Evolutionary conservation across 2,888 invertebrate species (phyloP).

Genomic region (Chrysolina haemoptera): DNA sequence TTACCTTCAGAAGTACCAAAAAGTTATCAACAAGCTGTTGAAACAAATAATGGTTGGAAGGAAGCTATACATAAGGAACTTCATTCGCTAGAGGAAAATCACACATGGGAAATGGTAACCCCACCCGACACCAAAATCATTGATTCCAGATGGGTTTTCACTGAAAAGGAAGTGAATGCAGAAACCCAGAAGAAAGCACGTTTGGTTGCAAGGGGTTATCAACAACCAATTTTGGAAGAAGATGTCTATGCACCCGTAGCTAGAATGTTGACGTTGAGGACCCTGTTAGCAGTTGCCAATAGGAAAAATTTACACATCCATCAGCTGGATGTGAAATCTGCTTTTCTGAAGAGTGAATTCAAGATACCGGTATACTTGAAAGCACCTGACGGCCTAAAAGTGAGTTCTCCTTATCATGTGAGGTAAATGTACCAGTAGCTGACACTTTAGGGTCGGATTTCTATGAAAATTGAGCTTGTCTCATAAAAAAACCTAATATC

Average conservation of each 20-base stretch:
- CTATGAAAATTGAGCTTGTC: too few species aligned
- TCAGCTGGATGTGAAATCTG: slow-evolving; percentile 46
- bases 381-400: too few species aligned
- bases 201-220: not conserved
- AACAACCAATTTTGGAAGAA: slow-evolving; percentile 29
- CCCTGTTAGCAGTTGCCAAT: slow-evolving; percentile 40
- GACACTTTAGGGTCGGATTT: too few species aligned
- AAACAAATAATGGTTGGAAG: slow-evolving; percentile 1
- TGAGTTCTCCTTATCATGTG: too few species aligned
- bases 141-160: too few species aligned
- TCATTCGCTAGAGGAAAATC: not conserved
- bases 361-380: slow-evolving; percentile 28
- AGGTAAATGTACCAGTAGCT: too few species aligned
- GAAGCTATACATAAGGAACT: slow-evolving; percentile 12
- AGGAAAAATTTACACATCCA: slow-evolving; percentile 33
- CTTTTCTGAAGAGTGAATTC: slow-evolving; percentile 38
- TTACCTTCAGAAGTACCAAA: slow-evolving; percentile 15
- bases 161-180: not conserved
- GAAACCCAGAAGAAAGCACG: not conserved
- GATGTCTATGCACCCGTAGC: slow-evolving; percentile 45
- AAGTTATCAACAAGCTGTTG: slow-evolving; percentile 21
- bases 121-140: too few species aligned
- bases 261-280: slow-evolving; percentile 22
- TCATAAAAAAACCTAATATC: too few species aligned
- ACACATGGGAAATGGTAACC: not conserved